Evolutionary conservation across 2,888 invertebrate genomes (phyloP), one percentile per base, ranked within the genome.

Genomic region (Meloe dianella): DNA sequence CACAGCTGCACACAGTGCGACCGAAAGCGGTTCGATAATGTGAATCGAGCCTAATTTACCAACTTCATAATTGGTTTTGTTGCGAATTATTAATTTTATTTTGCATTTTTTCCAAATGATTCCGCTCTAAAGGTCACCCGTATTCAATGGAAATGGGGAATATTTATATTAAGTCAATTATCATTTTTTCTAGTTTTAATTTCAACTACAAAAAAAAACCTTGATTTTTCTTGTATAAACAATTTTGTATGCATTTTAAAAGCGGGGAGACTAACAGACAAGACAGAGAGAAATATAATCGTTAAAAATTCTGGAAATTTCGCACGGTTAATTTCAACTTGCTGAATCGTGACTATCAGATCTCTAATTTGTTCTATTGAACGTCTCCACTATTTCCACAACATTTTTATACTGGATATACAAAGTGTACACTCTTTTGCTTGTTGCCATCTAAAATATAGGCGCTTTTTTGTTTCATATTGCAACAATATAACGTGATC

Each of bases 281-380:
- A 20, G 5, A 9, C 9, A 10, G 20, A 47, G 20, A 47, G 38
- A 17, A n/a, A 6, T n/a, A n/a, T 17, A 41, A 47, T 47, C 47
- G 20, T 47, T 41, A 47, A 20, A 47, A 22, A 20, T 47, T 47
- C 47, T 47, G 47, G 20, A 47, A 47, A 47, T 47, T 47, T 47
- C 47, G 47, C 47, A 47, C 47, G 47, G 47, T 20, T 47, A 47
- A 47, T 47, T 47, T 47, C 47, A 47, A 47, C 47, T 20, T 20
- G 47, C 47, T 47, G 47, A 47, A 47, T 47, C 47, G 47, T 47
- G 47, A 47, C 47, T 47, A 47, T 47, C 47, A 47, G 47, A 47
- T 47, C 47, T 47, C 47, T 47, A 47, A 47, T 47, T 47, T 47
- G 47, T 47, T n/a, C n/a, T n/a, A 47, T 47, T 47, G 47, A 47